phyloP scores from a whole-genome alignment of 2,888 invertebrate genomes.

The Dasypogon diadema region DNA sequence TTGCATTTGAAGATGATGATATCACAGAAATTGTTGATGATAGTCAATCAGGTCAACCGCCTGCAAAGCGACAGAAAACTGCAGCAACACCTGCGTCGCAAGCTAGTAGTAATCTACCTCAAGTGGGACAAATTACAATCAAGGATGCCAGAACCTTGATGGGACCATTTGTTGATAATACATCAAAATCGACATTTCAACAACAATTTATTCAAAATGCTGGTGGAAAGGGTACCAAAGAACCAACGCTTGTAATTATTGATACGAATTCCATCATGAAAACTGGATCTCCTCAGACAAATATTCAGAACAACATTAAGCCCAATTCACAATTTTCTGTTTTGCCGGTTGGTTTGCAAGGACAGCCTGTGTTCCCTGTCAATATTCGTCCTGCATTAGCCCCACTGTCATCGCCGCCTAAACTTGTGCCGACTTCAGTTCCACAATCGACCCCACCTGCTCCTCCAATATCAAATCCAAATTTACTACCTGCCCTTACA shows the following conservation, averaged over 20 bases:
- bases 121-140: constrained; percentile 62
- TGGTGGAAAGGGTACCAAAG: constrained; percentile 72
- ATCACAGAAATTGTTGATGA: constrained; percentile 70
- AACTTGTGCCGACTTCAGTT: constrained; percentile 63
- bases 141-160: constrained; percentile 66
- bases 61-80: constrained; percentile 63
- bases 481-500: constrained; percentile 84
- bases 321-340: constrained; percentile 59
- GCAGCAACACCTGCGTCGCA: constrained; percentile 4
- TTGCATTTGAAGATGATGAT: constrained; percentile 68
- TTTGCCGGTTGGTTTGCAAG: constrained; percentile 71
- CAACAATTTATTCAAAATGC: constrained; percentile 53
- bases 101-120: constrained; percentile 58
- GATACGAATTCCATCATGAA: constrained; percentile 78
- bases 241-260: constrained; percentile 82
- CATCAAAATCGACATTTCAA: constrained; percentile 41
- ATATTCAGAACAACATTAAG: constrained; percentile 57
- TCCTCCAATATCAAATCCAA: constrained; percentile 70
- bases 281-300: constrained; percentile 67
- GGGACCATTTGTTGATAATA: constrained; percentile 48
- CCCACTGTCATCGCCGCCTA: constrained; percentile 65
- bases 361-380: constrained; percentile 76
- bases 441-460: constrained; percentile 64
- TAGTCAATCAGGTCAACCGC: constrained; percentile 67
- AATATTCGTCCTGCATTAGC: constrained; percentile 72